Evolutionary conservation across 2,797 vertebrate species (phyloP).

Genomic region (Dendrocincla fuliginosa): DNA sequence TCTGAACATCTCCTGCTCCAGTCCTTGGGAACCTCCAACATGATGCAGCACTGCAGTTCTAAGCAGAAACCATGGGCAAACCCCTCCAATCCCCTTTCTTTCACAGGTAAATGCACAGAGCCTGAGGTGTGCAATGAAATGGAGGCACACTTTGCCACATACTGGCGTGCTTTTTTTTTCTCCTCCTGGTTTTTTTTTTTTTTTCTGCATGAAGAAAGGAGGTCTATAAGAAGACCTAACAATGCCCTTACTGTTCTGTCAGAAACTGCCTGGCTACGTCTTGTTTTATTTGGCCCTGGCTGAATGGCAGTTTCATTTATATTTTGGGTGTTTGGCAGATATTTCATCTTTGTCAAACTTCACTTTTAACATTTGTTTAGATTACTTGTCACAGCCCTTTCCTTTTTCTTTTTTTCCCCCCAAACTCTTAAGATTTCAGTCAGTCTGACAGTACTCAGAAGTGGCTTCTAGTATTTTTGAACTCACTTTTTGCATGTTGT

Average conservation of each 20-base stretch:
- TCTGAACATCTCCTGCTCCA: background rate
- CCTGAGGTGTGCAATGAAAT: conserved; percentile 8
- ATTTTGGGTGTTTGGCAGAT: conserved; percentile 67
- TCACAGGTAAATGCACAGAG: background rate
- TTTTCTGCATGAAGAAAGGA: background rate
- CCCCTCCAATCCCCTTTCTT: background rate
- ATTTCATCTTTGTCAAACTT: conserved; percentile 69
- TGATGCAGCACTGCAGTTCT: background rate
- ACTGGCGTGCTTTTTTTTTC: background rate
- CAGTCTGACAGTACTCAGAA: background rate
- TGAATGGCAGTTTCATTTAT: conserved; percentile 62
- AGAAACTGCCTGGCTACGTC: conserved; percentile 40
- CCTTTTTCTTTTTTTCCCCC: background rate
- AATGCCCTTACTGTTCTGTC: conserved; percentile 33
- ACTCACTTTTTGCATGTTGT: background rate
- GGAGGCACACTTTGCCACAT: background rate
- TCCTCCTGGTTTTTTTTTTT: background rate
- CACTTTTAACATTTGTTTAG: conserved; percentile 65
- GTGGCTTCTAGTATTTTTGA: conserved; percentile 22
- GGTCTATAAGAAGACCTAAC: conserved; percentile 41
- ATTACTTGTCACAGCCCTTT: conserved; percentile 61
- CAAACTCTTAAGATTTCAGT: conserved; percentile 25
- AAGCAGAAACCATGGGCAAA: background rate
- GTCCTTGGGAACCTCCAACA: background rate
- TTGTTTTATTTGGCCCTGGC: conserved; percentile 59